phyloP scores from a whole-genome alignment of 2,888 invertebrate species.

The Acleris laterana region DNA sequence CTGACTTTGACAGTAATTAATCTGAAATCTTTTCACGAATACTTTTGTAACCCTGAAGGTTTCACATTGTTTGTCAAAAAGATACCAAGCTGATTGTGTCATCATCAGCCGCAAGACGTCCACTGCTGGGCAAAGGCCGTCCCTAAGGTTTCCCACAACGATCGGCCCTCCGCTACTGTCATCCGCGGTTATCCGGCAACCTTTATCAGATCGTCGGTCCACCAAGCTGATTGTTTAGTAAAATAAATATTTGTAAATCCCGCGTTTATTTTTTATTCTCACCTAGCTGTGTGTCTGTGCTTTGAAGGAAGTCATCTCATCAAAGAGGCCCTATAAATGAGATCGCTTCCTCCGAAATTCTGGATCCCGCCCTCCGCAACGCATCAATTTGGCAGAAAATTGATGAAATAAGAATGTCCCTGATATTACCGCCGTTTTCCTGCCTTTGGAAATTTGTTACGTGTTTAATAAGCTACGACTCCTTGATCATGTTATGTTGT shows the following conservation, averaged over 20 bases:
- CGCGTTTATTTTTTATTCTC: background rate
- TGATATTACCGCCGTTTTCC: conserved; percentile 48
- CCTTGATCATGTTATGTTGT: too few relatives aligned
- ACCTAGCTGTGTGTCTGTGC: background rate
- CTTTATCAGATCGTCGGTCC: too few relatives aligned
- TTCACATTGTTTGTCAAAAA: too few relatives aligned
- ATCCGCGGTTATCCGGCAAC: too few relatives aligned
- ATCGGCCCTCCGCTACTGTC: too few relatives aligned
- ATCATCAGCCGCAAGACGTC: too few relatives aligned
- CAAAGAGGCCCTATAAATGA: conserved; percentile 61
- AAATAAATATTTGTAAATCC: background rate
- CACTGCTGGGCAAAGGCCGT: too few relatives aligned
- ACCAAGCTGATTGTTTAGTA: background rate
- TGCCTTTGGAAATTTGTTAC: conserved; percentile 5
- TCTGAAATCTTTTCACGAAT: too few relatives aligned
- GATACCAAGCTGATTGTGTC: too few relatives aligned
- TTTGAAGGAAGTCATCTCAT: conserved; percentile 40
- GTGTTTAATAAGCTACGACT: conserved; percentile 1
- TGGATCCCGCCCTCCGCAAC: conserved; percentile 41
- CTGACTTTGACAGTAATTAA: too few relatives aligned
- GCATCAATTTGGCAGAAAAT: conserved; percentile 61
- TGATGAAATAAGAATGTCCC: conserved; percentile 63
- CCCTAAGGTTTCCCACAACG: too few relatives aligned
- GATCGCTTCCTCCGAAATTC: conserved; percentile 55
- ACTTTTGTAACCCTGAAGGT: too few relatives aligned